phyloP scores from a whole-genome alignment of 2,113 vertebrate species.

The Felis chaus region DNA sequence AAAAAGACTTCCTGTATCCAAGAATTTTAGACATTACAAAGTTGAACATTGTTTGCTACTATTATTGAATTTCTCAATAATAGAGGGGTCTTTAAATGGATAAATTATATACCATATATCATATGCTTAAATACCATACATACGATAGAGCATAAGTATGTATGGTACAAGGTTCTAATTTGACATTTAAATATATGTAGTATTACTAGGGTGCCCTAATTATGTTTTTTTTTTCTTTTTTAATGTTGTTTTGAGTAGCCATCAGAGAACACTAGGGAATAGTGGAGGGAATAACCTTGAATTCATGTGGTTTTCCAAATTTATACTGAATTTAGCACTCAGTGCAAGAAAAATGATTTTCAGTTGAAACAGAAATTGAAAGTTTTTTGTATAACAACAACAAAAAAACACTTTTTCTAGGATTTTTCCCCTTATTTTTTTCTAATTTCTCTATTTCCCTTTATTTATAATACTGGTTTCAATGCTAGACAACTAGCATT shows the following conservation, averaged over 20 bases:
- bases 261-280: not conserved
- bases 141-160: not conserved
- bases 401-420: not conserved
- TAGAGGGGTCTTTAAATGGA: not conserved
- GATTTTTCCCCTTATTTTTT: not conserved
- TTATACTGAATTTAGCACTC: not conserved
- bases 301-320: not conserved
- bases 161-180: not conserved
- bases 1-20: not conserved
- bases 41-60: not conserved
- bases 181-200: not conserved
- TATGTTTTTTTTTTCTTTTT: not conserved
- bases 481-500: not conserved
- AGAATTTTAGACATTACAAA: not conserved
- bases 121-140: not conserved
- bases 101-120: not conserved
- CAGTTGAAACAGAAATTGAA: not conserved
- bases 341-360: not conserved
- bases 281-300: not conserved
- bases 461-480: not conserved
- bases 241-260: not conserved
- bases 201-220: not conserved
- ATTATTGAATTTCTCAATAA: not conserved
- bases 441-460: not conserved
- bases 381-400: not conserved